Percentiles rank a stretch among this genome's conserved stretches.
Conservation (phyloP, 2,888 invertebrate genomes). For the Chelonus formosanus region DNA sequence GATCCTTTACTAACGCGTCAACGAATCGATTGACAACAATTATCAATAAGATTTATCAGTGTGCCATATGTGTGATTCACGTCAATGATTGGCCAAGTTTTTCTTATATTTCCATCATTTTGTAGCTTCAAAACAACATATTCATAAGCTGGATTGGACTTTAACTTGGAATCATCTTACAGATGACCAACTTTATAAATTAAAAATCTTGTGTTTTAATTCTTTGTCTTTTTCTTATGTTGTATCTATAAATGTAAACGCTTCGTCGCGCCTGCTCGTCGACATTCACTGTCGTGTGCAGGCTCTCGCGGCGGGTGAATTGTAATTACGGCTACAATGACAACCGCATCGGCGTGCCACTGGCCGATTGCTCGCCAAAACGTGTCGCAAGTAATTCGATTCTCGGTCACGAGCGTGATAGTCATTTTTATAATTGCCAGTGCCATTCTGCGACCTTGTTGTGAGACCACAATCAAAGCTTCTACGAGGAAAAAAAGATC, state of each 20-base stretch:
- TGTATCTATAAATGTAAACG: constrained; percentile 2
- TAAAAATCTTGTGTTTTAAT: constrained; percentile 4
- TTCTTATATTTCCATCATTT: too few relatives aligned
- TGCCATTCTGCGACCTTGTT: constrained; percentile 46
- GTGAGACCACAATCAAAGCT: constrained; percentile 8
- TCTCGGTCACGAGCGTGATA: constrained; percentile 50
- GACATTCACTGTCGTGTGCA: constrained; percentile 5
- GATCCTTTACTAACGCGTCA: constrained; percentile 25
- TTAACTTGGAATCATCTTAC: too few relatives aligned
- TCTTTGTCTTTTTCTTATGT: constrained; percentile 1
- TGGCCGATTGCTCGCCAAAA: constrained; percentile 51
- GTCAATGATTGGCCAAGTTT: too few relatives aligned
- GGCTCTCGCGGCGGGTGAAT: constrained; percentile 20
- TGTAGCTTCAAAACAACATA: too few relatives aligned
- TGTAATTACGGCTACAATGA: constrained; percentile 39
- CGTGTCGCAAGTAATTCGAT: constrained; percentile 52
- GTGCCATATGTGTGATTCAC: neutral
- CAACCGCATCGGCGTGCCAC: constrained; percentile 41
- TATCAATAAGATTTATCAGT: constrained; percentile 27
- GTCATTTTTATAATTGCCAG: constrained; percentile 48
- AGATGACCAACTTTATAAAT: neutral
- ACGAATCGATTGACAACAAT: constrained; percentile 31
- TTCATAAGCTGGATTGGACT: too few relatives aligned
- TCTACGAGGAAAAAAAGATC: constrained; percentile 31
- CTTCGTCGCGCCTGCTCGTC: neutral